phyloP scores from a whole-genome alignment of 2,888 invertebrate genomes.

The Nebria brevicollis region DNA sequence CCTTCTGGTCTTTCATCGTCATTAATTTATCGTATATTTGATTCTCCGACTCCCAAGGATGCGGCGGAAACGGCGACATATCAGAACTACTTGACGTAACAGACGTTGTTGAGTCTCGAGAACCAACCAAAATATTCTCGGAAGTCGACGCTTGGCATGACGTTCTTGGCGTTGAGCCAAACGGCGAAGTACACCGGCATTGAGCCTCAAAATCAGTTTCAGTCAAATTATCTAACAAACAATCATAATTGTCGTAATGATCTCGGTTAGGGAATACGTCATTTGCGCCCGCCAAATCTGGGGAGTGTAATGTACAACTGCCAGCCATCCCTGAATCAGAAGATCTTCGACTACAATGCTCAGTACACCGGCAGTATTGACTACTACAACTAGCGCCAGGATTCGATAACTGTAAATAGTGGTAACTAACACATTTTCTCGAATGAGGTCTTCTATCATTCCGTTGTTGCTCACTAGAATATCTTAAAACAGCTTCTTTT shows the following conservation, averaged over 20 bases:
- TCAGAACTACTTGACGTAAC: constrained; percentile 65
- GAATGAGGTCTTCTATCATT: constrained; percentile 22
- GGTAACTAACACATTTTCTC: constrained; percentile 65
- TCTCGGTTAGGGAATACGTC: constrained; percentile 48
- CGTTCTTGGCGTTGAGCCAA: constrained; percentile 77
- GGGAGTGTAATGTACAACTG: constrained; percentile 79
- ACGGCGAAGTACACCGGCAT: constrained; percentile 78
- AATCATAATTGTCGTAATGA: constrained; percentile 39
- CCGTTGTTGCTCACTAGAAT: constrained; percentile 15
- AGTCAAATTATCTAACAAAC: constrained; percentile 58
- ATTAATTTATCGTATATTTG: constrained; percentile 65
- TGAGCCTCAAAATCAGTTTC: constrained; percentile 75
- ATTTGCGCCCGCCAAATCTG: constrained; percentile 66
- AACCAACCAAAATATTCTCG: constrained; percentile 66
- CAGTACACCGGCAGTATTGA: constrained; percentile 52
- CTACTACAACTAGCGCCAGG: constrained; percentile 45
- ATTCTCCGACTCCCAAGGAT: constrained; percentile 62
- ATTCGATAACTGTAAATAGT: constrained; percentile 59
- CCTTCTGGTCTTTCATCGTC: constrained; percentile 61
- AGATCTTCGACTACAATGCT: constrained; percentile 73
- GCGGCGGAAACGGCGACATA: constrained; percentile 59
- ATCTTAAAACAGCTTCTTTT: constrained; percentile 3
- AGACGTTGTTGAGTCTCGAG: constrained; percentile 65
- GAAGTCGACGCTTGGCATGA: constrained; percentile 71
- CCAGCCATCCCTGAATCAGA: constrained; percentile 90